Percentiles rank a stretch among this genome's conserved stretches.
phyloP scores from a whole-genome alignment of 2,888 invertebrate species.

The Phasia obesa region DNA sequence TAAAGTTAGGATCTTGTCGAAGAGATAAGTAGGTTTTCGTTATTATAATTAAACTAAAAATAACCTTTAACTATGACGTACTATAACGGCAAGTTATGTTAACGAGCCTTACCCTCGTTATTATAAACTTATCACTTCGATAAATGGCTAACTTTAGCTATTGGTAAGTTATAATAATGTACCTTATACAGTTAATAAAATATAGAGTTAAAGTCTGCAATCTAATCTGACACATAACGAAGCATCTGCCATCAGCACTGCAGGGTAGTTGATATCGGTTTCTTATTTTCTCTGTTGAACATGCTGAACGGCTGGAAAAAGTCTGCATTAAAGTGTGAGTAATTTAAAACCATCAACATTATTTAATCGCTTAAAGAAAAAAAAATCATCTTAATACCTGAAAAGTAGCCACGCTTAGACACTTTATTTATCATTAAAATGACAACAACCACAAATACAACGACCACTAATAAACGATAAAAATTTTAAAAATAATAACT shows the following conservation, averaged over 20 bases:
- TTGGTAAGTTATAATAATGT: no score
- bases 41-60: no score
- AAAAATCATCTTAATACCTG: slow-evolving; percentile 56
- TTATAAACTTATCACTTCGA: no score
- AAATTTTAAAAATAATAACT: slow-evolving; percentile 5
- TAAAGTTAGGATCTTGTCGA: no score
- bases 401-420: slow-evolving; percentile 61
- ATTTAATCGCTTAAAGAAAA: slow-evolving; percentile 57
- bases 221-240: not conserved
- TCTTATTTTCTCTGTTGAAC: not conserved
- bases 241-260: not conserved
- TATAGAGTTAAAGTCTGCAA: no score
- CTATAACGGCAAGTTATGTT: no score
- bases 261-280: not conserved
- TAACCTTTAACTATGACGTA: no score
- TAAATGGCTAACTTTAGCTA: no score
- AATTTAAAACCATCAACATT: slow-evolving; percentile 62
- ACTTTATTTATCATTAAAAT: slow-evolving; percentile 48
- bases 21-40: no score
- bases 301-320: not conserved
- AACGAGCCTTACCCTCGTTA: no score
- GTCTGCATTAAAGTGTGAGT: not conserved
- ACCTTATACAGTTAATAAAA: no score
- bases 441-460: slow-evolving; percentile 4
- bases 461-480: slow-evolving; percentile 15